Evolutionary conservation across 2,113 vertebrate genomes (phyloP).

Genomic region (Papio anubis): DNA sequence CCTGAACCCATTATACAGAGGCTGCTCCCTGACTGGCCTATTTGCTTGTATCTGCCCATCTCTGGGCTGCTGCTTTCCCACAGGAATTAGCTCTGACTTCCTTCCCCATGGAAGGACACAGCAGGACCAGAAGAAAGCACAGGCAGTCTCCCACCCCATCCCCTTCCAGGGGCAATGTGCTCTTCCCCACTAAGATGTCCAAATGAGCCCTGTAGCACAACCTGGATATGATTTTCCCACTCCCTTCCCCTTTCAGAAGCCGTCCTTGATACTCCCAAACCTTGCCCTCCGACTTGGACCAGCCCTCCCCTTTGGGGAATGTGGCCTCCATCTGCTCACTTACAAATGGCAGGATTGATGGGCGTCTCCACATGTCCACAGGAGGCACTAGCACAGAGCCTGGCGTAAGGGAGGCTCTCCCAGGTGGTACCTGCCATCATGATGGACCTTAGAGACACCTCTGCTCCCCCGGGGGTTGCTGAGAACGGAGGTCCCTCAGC

Average conservation of each 20-base stretch:
- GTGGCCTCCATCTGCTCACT: neutral
- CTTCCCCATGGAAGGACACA: neutral
- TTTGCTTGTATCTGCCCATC: no score
- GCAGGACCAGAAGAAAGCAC: neutral
- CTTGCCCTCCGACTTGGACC: no score
- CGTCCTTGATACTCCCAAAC: no score
- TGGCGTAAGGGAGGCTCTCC: neutral
- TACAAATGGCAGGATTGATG: neutral
- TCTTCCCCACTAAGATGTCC: neutral
- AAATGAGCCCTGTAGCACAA: neutral
- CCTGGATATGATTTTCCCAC: neutral
- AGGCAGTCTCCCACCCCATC: neutral
- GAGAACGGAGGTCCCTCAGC: neutral
- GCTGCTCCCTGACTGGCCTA: no score
- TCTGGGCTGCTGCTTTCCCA: no score
- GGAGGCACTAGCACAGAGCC: neutral
- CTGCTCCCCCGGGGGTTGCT: neutral
- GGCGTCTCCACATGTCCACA: neutral
- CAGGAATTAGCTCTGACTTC: no score
- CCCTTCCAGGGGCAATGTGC: no score
- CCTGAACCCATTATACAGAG: no score
- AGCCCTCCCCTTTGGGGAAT: no score
- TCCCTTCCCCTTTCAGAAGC: neutral
- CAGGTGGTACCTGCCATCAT: neutral
- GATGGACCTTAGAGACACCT: neutral